Base-by-base conservation (phyloP, 2,888 invertebrate species). In the Adineta ricciae region DNA sequence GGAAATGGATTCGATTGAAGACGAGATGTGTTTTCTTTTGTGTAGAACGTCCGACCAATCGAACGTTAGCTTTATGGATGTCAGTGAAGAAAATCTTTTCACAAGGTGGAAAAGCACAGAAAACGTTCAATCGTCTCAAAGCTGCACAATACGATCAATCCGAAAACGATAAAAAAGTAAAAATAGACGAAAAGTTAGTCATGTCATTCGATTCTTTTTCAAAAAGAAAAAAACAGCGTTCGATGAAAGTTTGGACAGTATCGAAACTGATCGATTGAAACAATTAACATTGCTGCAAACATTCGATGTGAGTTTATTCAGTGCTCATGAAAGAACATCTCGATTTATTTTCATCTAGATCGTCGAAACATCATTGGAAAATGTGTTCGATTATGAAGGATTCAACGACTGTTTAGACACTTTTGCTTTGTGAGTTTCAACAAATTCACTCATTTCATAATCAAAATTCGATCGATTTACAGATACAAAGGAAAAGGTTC, bases 321-420 rank as follows among this genome's bases (percentile, higher is more conserved):
- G 7, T 16, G 16, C 5, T 1, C 5, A 2, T 64, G 1, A 9
- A 2, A 16, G 24, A 21, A 19, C 32, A n/a, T n/a, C n/a, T n/a
- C n/a, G n/a, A n/a, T n/a, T 19, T 72, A 52, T 49, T 56, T 84
- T 78, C 86, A 88, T 89, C 82, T 89, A 95, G 94, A 93, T 96
- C 83, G 95, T 93, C 90, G 94, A 94, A 0, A 94, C 93, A 87
- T 95, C 96, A 89, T 91, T 96, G 50, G 96, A 96, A 90, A 92
- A 92, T 1, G 93, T 94, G 86, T 90, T 92, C 0, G 95, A 95
- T 88, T 96, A 93, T 88, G 93, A 94, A 86, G 93, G 94, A 84
- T 96, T 96, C 89, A 94, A 94, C 87, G 96, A 96, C 90, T 96
- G 95, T 95, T 92, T 96, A 7, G 94, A 95, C 87, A 94, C 95